Evolutionary conservation across 2,888 invertebrate genomes (phyloP).

Genomic region (Phyllotreta cruciferae): DNA sequence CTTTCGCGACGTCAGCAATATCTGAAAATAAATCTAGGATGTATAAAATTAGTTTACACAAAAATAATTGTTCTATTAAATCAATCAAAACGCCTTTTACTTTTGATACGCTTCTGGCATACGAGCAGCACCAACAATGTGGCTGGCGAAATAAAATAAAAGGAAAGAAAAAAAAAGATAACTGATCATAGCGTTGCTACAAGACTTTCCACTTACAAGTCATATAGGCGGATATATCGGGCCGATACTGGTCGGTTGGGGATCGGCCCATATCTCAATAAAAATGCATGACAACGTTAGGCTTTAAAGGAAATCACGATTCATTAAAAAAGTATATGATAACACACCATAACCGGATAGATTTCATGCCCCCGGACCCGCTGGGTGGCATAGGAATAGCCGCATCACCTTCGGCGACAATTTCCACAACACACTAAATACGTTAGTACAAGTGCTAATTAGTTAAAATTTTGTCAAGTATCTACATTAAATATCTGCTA

Average conservation of each 20-base stretch:
- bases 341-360: constrained; percentile 25
- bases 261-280: constrained; percentile 54
- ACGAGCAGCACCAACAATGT: constrained; percentile 13
- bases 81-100: background rate
- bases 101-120: background rate
- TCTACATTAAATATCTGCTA: background rate
- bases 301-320: constrained; percentile 57
- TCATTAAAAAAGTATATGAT: constrained; percentile 49
- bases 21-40: constrained; percentile 18
- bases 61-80: no score
- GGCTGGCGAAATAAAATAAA: constrained; percentile 44
- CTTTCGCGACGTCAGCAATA: constrained; percentile 18
- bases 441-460: no score
- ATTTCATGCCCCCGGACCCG: constrained; percentile 12
- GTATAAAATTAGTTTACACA: background rate
- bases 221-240: constrained; percentile 46
- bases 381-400: constrained; percentile 3
- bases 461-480: no score
- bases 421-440: no score
- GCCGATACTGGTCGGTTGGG: constrained; percentile 46
- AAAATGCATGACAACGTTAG: constrained; percentile 55
- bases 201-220: constrained; percentile 57
- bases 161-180: constrained; percentile 46
- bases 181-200: constrained; percentile 49
- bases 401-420: background rate